Evolutionary conservation across 2,113 vertebrate genomes (phyloP).

Genomic region (Cheilinus undulatus): DNA sequence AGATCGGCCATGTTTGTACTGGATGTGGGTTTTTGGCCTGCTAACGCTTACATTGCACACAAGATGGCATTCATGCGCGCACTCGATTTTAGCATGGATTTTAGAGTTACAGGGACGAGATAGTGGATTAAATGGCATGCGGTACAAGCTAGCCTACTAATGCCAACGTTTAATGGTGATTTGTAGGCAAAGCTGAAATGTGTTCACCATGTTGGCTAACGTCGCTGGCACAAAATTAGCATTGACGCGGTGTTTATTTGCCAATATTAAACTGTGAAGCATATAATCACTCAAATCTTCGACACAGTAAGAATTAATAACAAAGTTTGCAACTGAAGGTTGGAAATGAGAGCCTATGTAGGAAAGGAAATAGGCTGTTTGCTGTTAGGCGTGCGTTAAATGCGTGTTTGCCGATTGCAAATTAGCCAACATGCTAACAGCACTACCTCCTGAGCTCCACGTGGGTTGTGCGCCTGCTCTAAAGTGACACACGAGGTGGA

Average conservation of each 20-base stretch:
- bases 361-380: no score
- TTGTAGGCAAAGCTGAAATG: neutral
- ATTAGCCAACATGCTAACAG: slow-evolving; percentile 60
- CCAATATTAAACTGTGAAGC: accelerated
- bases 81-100: slow-evolving; percentile 5
- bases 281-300: no score
- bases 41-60: slow-evolving; percentile 13
- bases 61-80: slow-evolving; percentile 71
- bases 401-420: neutral
- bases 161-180: accelerated
- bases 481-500: slow-evolving; percentile 63
- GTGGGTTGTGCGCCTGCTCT: slow-evolving; percentile 70
- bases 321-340: no score
- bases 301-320: no score
- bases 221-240: slow-evolving; percentile 19
- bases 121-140: accelerated
- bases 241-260: slow-evolving; percentile 1
- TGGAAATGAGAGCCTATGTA: no score
- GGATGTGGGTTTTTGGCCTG: slow-evolving; percentile 44
- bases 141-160: accelerated
- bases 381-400: neutral
- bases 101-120: accelerated
- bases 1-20: slow-evolving; percentile 73
- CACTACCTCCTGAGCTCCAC: slow-evolving; percentile 61
- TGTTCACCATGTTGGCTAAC: accelerated